These are phyloP conservation scores for Lates calcarifer DNA, from an alignment of 2,113 vertebrate species.

Conservation along the genomic window DNA sequence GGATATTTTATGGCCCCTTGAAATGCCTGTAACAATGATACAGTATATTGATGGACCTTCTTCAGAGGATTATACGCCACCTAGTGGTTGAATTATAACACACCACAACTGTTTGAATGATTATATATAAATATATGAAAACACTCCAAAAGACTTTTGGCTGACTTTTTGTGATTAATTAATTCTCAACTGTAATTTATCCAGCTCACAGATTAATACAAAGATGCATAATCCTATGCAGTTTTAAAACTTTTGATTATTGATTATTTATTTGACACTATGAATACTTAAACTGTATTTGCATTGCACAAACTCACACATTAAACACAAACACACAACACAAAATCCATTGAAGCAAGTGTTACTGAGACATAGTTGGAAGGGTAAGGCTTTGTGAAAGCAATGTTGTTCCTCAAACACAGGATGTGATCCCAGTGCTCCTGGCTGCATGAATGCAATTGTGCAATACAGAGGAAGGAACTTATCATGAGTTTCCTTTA, in stretches of 20 bases:
- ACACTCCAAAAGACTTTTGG: background rate
- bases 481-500: conserved; percentile 81
- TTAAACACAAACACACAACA: background rate
- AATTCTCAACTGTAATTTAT: background rate
- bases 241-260: background rate
- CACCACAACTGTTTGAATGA: background rate
- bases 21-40: background rate
- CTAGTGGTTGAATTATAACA: conserved; percentile 36
- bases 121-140: background rate
- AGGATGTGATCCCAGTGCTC: conserved; percentile 77
- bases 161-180: background rate
- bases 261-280: background rate
- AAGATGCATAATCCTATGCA: background rate
- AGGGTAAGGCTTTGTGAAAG: conserved; percentile 36
- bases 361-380: background rate
- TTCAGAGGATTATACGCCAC: conserved; percentile 9
- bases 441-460: conserved; percentile 74
- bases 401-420: conserved; percentile 62
- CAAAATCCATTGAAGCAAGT: background rate
- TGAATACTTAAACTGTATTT: background rate
- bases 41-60: background rate
- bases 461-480: conserved; percentile 80
- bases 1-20: background rate
- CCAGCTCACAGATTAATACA: background rate
- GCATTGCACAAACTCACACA: background rate